Evolutionary conservation across 2,113 vertebrate species (phyloP).

Genomic region (Cryptomyrus ogoouensis): DNA sequence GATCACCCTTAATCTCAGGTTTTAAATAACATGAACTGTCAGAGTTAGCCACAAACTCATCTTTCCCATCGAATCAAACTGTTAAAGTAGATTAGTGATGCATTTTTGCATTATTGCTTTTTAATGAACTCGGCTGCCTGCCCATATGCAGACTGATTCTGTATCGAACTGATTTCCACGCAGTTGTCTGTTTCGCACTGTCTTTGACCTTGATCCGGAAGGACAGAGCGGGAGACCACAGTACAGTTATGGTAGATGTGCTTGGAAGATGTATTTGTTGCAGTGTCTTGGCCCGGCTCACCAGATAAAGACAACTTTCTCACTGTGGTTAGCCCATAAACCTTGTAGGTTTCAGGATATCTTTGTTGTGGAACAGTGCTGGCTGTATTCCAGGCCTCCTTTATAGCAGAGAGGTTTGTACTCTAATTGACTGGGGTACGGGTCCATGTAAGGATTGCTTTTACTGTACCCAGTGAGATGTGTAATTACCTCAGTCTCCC

Average conservation of each 20-base stretch:
- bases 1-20: neutral
- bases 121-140: neutral
- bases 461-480: conserved; percentile 6
- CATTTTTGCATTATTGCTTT: neutral
- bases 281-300: neutral
- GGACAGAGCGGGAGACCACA: neutral
- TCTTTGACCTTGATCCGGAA: conserved; percentile 8
- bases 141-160: neutral
- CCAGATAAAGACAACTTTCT: neutral
- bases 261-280: neutral
- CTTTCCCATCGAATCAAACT: neutral
- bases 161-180: neutral
- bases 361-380: neutral
- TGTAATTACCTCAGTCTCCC: neutral
- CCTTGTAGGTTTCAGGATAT: neutral
- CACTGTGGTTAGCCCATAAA: neutral
- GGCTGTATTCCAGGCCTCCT: neutral
- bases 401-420: neutral
- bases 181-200: neutral
- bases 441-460: neutral
- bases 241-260: neutral
- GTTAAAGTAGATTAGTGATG: neutral
- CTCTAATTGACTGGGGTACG: neutral
- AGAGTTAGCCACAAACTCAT: neutral
- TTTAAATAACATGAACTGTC: neutral